phyloP scores from a whole-genome alignment of 1,140 invertebrate genomes.

The Brachionus rubens region DNA sequence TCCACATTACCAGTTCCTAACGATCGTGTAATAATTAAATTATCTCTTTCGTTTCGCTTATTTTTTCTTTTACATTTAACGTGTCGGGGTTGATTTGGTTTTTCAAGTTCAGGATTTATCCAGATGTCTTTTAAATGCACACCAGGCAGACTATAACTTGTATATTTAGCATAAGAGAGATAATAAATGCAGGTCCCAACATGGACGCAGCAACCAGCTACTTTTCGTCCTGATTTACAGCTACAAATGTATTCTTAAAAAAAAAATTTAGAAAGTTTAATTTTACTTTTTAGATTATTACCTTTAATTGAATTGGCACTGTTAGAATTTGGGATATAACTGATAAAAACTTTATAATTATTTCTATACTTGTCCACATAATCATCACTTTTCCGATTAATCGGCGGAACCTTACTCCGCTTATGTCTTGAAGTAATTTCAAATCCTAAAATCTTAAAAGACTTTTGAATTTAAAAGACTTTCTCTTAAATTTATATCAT shows the following conservation, averaged over 20 bases:
- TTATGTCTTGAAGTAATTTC: constrained; percentile 1
- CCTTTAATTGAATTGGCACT: not conserved
- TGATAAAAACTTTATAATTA: constrained; percentile 16
- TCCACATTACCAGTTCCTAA: too few relatives aligned
- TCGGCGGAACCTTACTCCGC: not conserved
- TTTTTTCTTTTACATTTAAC: not conserved
- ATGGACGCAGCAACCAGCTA: constrained; percentile 21
- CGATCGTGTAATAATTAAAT: too few relatives aligned
- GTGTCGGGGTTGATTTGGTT: not conserved
- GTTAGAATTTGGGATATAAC: not conserved
- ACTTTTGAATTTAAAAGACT: not conserved
- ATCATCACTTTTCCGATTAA: not conserved
- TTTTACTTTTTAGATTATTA: not conserved
- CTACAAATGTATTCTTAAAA: not conserved
- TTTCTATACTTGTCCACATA: constrained; percentile 1
- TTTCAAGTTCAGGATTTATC: not conserved
- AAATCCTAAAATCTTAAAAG: not conserved
- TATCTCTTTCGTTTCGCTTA: too few relatives aligned
- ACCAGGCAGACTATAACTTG: not conserved
- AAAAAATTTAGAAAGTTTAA: not conserved
- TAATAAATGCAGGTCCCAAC: not conserved
- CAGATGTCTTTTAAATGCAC: not conserved
- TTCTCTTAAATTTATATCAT: not conserved
- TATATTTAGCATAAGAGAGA: not conserved
- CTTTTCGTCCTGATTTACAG: constrained; percentile 4